These are phyloP conservation scores for Cactoblastis cactorum DNA, from an alignment of 2,888 invertebrate genomes.

Conservation along the genomic window DNA sequence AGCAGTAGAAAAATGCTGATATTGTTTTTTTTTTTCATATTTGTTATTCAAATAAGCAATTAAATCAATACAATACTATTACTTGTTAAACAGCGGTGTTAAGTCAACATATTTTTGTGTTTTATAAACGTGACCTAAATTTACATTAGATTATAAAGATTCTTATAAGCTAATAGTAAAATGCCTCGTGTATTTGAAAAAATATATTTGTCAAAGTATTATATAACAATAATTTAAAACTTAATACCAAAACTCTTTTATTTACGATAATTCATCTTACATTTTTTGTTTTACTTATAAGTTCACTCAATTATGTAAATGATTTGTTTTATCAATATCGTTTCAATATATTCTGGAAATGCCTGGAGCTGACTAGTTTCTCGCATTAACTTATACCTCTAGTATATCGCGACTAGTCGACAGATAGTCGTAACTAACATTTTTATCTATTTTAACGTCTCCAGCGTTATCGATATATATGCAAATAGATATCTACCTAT, in stretches of 20 bases:
- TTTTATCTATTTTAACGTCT: slow-evolving; percentile 5
- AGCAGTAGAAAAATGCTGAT: background rate
- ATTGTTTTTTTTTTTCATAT: background rate
- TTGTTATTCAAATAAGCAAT: slow-evolving; percentile 2
- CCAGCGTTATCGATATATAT: slow-evolving; percentile 5
- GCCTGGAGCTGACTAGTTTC: background rate
- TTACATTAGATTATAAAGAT: background rate
- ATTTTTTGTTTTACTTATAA: background rate
- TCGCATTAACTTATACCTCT: slow-evolving; percentile 2
- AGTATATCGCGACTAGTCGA: slow-evolving; percentile 2
- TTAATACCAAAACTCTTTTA: background rate
- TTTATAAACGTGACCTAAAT: background rate
- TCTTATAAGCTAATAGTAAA: background rate
- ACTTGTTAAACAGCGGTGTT: background rate
- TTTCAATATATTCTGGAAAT: background rate
- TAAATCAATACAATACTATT: too few relatives aligned
- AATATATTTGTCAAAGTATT: background rate
- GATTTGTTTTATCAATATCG: background rate
- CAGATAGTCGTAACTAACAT: slow-evolving; percentile 1
- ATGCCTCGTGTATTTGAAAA: background rate
- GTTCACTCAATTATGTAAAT: background rate
- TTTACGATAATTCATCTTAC: background rate
- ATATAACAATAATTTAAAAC: background rate
- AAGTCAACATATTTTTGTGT: background rate
- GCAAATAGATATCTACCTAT: slow-evolving; percentile 3